These are phyloP conservation scores for Macrotis lagotis DNA, from an alignment of 2,113 vertebrate species.

Conservation along the genomic window DNA sequence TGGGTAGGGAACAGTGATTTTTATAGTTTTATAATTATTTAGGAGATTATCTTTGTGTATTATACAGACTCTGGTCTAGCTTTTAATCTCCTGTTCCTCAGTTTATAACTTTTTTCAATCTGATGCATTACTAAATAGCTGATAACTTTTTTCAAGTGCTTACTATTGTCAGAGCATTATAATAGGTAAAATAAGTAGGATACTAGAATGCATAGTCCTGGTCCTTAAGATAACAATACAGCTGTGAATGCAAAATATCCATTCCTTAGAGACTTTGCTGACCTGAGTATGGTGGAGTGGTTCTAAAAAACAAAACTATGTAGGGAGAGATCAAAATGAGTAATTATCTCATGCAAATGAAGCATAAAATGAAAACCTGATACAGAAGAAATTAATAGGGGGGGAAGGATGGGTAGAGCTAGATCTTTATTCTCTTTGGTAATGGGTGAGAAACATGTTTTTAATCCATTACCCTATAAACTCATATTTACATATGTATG, in stretches of 20 bases:
- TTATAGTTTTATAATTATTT: background rate
- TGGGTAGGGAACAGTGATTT: background rate
- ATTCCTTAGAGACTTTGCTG: no score
- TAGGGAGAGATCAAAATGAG: no score
- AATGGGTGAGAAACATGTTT: no score
- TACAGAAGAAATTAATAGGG: no score
- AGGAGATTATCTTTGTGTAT: background rate
- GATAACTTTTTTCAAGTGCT: background rate
- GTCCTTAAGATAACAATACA: background rate
- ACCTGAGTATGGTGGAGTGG: no score
- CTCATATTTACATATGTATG: no score
- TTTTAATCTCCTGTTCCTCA: background rate
- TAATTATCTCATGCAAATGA: no score
- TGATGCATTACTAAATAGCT: background rate
- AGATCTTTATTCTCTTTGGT: no score
- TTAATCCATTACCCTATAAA: no score
- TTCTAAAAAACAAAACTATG: no score
- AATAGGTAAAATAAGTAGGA: background rate
- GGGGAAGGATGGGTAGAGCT: no score
- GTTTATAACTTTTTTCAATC: background rate
- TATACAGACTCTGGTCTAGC: background rate
- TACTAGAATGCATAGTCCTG: background rate
- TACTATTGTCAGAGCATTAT: background rate
- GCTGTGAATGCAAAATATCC: background rate
- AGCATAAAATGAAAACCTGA: no score